A percentile compares a stretch with the other conserved stretches of the same genome.
Evolutionary conservation across 2,113 vertebrate species (phyloP).

Genomic region (Tylochromis polylepis): DNA sequence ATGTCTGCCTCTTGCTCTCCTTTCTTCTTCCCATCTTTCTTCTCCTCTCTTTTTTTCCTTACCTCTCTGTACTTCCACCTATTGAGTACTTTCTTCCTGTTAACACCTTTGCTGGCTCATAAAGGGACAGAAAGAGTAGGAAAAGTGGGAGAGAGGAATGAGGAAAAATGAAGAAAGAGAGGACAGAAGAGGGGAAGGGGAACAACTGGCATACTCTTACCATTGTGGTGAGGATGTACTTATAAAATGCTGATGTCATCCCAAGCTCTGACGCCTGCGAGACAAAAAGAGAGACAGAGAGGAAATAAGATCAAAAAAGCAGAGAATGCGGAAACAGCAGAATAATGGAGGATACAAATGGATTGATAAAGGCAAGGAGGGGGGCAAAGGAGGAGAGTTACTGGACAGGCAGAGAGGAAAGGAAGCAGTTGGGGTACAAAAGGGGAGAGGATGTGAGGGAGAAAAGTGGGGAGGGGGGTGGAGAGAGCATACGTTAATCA

Average conservation of each 20-base stretch:
- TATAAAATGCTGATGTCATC: conserved; percentile 93
- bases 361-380: conserved; percentile 7
- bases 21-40: conserved; percentile 4
- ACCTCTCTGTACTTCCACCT: conserved; percentile 25
- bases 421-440: conserved; percentile 32
- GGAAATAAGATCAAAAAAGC: not conserved
- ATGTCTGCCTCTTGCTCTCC: not conserved
- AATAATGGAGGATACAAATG: not conserved
- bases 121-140: conserved; percentile 1
- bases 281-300: conserved; percentile 25
- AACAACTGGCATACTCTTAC: conserved; percentile 67
- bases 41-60: not conserved
- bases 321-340: not conserved
- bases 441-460: not conserved
- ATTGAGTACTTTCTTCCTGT: conserved; percentile 12
- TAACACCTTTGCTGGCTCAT: conserved; percentile 13
- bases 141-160: not conserved
- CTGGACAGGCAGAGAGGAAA: conserved; percentile 28
- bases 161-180: not conserved
- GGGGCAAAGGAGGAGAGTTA: not conserved
- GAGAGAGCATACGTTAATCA: conserved; percentile 56
- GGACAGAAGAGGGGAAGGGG: not conserved
- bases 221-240: conserved; percentile 95
- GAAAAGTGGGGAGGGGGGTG: not conserved
- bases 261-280: conserved; percentile 85